Evolutionary conservation across 2,888 invertebrate species (phyloP).

Genomic region (Nomada flava): DNA sequence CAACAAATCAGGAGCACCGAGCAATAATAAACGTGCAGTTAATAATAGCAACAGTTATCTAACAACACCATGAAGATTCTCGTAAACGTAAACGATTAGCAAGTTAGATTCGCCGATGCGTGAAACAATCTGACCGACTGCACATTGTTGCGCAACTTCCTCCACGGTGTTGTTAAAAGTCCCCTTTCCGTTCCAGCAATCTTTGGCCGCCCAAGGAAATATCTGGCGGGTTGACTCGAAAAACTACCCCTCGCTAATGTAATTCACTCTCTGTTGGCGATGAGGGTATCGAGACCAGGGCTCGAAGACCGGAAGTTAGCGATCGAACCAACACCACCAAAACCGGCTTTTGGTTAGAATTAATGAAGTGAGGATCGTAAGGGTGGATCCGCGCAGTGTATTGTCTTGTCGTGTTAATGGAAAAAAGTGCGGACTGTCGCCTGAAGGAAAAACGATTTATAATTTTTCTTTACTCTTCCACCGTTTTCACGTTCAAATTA

Average conservation of each 20-base stretch:
- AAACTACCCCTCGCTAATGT: slow-evolving; percentile 74
- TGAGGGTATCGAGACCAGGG: slow-evolving; percentile 33
- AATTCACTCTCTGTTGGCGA: slow-evolving; percentile 68
- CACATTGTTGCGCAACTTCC: slow-evolving; percentile 29
- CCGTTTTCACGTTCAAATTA: neutral
- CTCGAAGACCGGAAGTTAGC: slow-evolving; percentile 43
- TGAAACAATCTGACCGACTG: slow-evolving; percentile 16
- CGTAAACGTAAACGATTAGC: neutral
- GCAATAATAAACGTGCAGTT: neutral
- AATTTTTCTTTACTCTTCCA: neutral
- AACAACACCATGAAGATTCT: neutral
- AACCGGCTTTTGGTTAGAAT: slow-evolving; percentile 61
- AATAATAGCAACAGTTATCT: neutral
- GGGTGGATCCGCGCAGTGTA: slow-evolving; percentile 61
- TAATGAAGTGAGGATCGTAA: slow-evolving; percentile 74
- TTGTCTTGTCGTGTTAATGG: slow-evolving; percentile 63
- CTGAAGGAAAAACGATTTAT: slow-evolving; percentile 21
- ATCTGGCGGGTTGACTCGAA: slow-evolving; percentile 70
- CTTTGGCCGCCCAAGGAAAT: slow-evolving; percentile 53
- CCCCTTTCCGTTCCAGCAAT: slow-evolving; percentile 32
- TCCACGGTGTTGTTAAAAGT: slow-evolving; percentile 16
- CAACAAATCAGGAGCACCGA: no score
- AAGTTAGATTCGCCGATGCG: neutral
- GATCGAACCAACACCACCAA: slow-evolving; percentile 42
- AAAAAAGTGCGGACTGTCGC: slow-evolving; percentile 28